Percentiles rank a stretch among this genome's conserved stretches.
Evolutionary conservation across 2,113 vertebrate genomes (phyloP).

Genomic region (Prietella phreatophila): DNA sequence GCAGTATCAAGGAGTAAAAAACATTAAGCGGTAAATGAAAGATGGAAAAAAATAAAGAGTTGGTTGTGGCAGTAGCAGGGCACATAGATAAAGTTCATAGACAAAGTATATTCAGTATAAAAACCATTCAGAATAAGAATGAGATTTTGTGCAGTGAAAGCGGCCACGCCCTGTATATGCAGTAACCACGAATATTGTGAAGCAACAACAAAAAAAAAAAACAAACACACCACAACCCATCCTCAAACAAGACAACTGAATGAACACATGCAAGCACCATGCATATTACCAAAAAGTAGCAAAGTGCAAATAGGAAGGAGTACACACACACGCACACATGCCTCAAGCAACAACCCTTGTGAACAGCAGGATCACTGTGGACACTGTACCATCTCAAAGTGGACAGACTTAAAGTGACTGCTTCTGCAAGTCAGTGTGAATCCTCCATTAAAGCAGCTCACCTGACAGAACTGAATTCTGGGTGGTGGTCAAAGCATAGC

Average conservation of each 20-base stretch:
- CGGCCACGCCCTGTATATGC: conserved; percentile 75
- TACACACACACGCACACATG: conserved; percentile 35
- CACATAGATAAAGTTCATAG: background rate
- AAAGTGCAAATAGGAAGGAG: conserved; percentile 20
- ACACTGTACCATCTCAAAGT: conserved; percentile 11
- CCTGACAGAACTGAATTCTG: background rate
- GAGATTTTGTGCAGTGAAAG: conserved; percentile 51
- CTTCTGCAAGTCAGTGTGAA: conserved; percentile 17
- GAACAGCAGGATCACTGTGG: conserved; percentile 33
- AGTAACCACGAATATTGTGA: conserved; percentile 62
- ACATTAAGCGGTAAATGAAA: conserved; percentile 22
- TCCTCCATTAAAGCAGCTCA: conserved; percentile 8
- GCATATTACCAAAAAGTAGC: conserved; percentile 35
- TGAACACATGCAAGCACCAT: conserved; percentile 64
- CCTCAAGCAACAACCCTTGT: conserved; percentile 41
- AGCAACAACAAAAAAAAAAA: conserved; percentile 30
- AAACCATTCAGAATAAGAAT: conserved; percentile 18
- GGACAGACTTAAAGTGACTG: conserved; percentile 11
- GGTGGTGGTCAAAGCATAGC: conserved; percentile 32
- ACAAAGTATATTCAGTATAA: background rate
- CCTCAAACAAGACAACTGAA: conserved; percentile 55
- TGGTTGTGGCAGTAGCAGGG: conserved; percentile 1
- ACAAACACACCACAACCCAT: conserved; percentile 18
- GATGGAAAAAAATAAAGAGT: background rate
- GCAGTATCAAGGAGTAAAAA: background rate